Evolutionary conservation across 2,888 invertebrate genomes (phyloP), one percentile per base, ranked within the genome.

Genomic region (Erebia ligea): DNA sequence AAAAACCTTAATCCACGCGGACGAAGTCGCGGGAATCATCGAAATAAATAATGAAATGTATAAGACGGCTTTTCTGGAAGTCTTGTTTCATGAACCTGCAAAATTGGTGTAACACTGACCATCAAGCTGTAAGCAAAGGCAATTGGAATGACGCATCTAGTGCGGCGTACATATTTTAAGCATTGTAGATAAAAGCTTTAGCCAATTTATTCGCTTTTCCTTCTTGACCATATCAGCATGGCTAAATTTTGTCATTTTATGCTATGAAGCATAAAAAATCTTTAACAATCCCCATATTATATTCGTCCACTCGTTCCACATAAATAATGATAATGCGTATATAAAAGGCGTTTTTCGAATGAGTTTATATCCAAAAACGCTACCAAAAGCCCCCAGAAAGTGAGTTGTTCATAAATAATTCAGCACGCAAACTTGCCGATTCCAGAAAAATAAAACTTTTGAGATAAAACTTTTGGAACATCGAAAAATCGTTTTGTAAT

Each of bases 401-500:
- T 90, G 90, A 92, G 89, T 85, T 91, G 90, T 91, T 83, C 86
- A 90, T 92, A 86, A 86, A 91, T 91, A 83, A 91, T 91, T 88
- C 89, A 91, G 62, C 25, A 57, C 72, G 61, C 52, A 70, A 72
- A 72, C 58, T 62, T 40, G 69, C 54, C 57, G 64, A 71, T 67
- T 72, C 69, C 54, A 50, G 66, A 73, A 72, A 72, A 72, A 76
- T 70, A 75, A 73, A 64, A 72, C 17, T 70, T 73, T 64, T 67
- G 42, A 56, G 48, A 76, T 66, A 75, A 73, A 64, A 72, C 21
- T 69, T 72, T 68, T 58, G 48, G 19, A 21, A 45, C 62, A 45
- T 21, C 56, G 56, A 66, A 34, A 56, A 66, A 66, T 66, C 54
- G 17, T 56, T 56, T 42, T 19, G 15, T 21, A 67, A 79, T 82